A percentile compares a stretch with the other conserved stretches of the same genome.
These are phyloP conservation scores for Thunnus maccoyii DNA, from an alignment of 2,113 vertebrate species.

Conservation along the genomic window DNA sequence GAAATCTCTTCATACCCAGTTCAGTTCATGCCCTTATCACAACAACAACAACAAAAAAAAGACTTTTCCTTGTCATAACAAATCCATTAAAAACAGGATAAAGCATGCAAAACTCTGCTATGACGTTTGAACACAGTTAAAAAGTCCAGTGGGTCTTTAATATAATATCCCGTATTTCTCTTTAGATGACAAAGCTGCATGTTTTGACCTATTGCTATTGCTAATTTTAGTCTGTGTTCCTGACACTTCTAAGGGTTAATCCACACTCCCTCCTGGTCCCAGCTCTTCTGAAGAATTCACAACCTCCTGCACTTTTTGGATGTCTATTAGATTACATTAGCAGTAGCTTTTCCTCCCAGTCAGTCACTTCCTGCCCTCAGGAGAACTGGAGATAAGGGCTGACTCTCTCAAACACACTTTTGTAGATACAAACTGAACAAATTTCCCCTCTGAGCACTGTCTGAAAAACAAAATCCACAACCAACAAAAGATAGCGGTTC, in stretches of 20 bases:
- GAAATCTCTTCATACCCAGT: no score
- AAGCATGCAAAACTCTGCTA: no score
- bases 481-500: conserved; percentile 66
- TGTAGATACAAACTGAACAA: conserved; percentile 68
- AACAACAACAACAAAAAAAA: no score
- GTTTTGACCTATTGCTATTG: conserved; percentile 23
- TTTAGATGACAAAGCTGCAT: neutral
- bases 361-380: conserved; percentile 75
- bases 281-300: conserved; percentile 48
- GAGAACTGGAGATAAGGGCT: conserved; percentile 72
- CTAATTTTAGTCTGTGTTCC: conserved; percentile 39
- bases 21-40: no score
- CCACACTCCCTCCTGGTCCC: conserved; percentile 47
- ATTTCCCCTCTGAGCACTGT: conserved; percentile 61
- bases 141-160: no score
- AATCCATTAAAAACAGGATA: no score
- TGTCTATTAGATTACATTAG: conserved; percentile 74
- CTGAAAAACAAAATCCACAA: conserved; percentile 67
- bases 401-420: conserved; percentile 67
- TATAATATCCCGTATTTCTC: no score
- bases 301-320: conserved; percentile 55
- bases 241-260: conserved; percentile 39
- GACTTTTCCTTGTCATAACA: no score
- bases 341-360: conserved; percentile 67
- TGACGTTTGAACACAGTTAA: no score